A percentile compares a stretch with the other conserved stretches of the same genome.
These are phyloP conservation scores for Crenuchus spilurus DNA, from an alignment of 2,797 vertebrate species.

Conservation along the genomic window DNA sequence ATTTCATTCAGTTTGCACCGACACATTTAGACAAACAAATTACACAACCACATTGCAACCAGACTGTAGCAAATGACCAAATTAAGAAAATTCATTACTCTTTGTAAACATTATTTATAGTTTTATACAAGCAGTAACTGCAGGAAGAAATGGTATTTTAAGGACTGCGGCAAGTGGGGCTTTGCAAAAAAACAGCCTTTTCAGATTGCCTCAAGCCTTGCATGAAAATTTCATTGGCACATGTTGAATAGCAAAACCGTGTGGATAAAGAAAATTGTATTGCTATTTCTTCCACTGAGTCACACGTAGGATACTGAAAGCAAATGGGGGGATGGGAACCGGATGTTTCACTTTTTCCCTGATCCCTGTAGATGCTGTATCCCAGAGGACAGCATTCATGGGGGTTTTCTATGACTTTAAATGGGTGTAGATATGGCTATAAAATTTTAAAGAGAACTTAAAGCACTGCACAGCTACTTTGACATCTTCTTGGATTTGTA, in stretches of 20 bases:
- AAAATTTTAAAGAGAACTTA: conserved; percentile 10
- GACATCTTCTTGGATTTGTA: not conserved
- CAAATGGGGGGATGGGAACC: conserved; percentile 7
- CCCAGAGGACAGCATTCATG: conserved; percentile 1
- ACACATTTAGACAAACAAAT: not conserved
- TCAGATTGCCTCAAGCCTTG: conserved; percentile 34
- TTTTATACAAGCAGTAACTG: conserved; percentile 11
- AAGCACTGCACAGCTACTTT: conserved; percentile 21
- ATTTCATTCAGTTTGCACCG: not conserved
- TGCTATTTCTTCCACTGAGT: conserved; percentile 42
- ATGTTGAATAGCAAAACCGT: conserved; percentile 35
- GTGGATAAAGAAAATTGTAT: conserved; percentile 28
- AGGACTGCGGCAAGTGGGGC: conserved; percentile 13
- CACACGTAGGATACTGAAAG: conserved; percentile 6
- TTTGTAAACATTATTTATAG: conserved; percentile 10
- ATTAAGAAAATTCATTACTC: not conserved
- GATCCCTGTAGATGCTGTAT: conserved; percentile 13
- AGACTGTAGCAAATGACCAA: not conserved
- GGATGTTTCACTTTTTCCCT: conserved; percentile 7
- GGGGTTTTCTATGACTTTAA: not conserved
- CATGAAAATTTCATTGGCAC: conserved; percentile 52
- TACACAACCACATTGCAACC: not conserved
- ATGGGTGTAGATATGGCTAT: not conserved
- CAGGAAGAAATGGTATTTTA: conserved; percentile 12
- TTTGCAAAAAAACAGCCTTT: conserved; percentile 48